Evolutionary conservation across 2,888 invertebrate species (phyloP).

Genomic region (Pseudoips prasinana): DNA sequence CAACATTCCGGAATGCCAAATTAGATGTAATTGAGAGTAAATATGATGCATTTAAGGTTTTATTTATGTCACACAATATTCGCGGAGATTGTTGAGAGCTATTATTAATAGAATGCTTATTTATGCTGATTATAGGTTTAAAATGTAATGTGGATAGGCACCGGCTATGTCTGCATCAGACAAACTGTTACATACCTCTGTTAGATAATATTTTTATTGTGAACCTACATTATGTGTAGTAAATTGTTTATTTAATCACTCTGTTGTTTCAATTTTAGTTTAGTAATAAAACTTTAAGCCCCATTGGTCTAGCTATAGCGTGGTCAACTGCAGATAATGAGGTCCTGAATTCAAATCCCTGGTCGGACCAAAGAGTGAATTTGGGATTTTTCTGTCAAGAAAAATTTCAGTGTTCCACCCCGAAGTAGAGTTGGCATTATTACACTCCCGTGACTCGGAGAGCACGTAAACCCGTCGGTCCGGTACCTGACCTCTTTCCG

Average conservation of each 20-base stretch:
- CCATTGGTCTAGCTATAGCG: too few species aligned
- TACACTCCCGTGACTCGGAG: too few species aligned
- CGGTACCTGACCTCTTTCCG: too few species aligned
- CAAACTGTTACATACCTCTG: slow-evolving; percentile 69
- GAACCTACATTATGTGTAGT: slow-evolving; percentile 81
- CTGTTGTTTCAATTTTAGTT: slow-evolving; percentile 53
- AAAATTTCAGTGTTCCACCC: too few species aligned
- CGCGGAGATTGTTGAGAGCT: slow-evolving; percentile 22
- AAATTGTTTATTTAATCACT: slow-evolving; percentile 81
- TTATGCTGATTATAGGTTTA: slow-evolving; percentile 33
- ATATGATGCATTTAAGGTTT: slow-evolving; percentile 52
- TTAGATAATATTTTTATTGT: slow-evolving; percentile 79
- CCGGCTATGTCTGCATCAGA: slow-evolving; percentile 76
- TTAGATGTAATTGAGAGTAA: slow-evolving; percentile 54
- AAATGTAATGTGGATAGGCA: slow-evolving; percentile 40
- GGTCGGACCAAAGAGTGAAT: too few species aligned
- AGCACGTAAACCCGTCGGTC: too few species aligned
- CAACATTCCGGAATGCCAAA: slow-evolving; percentile 77
- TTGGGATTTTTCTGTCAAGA: too few species aligned
- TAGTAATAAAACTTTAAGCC: too few species aligned
- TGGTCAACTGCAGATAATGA: too few species aligned
- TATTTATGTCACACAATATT: slow-evolving; percentile 31
- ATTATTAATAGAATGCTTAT: slow-evolving; percentile 16
- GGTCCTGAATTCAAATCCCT: too few species aligned
- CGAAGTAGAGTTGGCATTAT: too few species aligned